Evolutionary conservation across 1,140 invertebrate species (phyloP).

Genomic region (Ridgeia piscesae): DNA sequence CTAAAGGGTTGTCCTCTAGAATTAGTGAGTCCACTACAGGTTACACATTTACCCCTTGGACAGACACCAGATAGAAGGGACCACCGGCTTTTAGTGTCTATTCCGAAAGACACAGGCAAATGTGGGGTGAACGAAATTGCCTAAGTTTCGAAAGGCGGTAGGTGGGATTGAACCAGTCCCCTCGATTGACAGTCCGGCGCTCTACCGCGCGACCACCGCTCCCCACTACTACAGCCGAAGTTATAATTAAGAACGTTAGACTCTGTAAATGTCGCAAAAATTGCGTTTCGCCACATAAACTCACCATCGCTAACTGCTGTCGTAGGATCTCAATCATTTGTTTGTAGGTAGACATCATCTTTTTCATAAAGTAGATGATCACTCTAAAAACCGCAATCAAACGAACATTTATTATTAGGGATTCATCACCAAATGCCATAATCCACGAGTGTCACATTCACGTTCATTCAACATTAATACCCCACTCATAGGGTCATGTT

Average conservation of each 20-base stretch:
- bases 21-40: too few relatives aligned
- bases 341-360: neutral
- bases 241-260: neutral
- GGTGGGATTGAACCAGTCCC: too few relatives aligned
- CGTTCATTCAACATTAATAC: neutral
- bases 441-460: neutral
- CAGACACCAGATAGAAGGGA: too few relatives aligned
- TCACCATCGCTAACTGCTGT: neutral
- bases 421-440: neutral
- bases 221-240: too few relatives aligned
- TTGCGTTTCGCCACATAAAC: neutral
- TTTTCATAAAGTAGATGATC: neutral
- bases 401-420: neutral
- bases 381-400: neutral
- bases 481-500: neutral
- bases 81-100: too few relatives aligned
- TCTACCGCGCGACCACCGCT: too few relatives aligned
- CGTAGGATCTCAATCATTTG: neutral
- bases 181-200: too few relatives aligned
- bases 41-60: too few relatives aligned
- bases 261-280: neutral
- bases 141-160: too few relatives aligned
- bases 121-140: too few relatives aligned
- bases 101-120: too few relatives aligned
- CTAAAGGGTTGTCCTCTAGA: too few relatives aligned